These are phyloP conservation scores for Bombylius major DNA, from an alignment of 2,888 invertebrate species.

Conservation along the genomic window DNA sequence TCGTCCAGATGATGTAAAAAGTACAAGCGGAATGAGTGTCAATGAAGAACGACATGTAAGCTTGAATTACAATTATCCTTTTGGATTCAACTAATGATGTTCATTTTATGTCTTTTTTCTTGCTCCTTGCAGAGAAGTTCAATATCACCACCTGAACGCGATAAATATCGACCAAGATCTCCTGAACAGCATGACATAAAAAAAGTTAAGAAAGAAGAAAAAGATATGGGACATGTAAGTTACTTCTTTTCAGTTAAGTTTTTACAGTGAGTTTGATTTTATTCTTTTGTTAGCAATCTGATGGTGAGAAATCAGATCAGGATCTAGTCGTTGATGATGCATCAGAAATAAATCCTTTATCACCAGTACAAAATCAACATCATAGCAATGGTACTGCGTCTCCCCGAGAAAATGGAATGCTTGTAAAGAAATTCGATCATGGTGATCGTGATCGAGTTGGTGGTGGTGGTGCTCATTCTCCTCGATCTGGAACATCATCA, in stretches of 20 bases:
- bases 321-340: conserved; percentile 92
- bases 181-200: conserved; percentile 54
- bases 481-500: conserved; percentile 71
- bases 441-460: conserved; percentile 21
- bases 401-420: conserved; percentile 76
- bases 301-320: conserved; percentile 78
- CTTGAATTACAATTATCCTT: neutral
- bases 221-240: conserved; percentile 69
- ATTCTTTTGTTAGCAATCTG: conserved; percentile 48
- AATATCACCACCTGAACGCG: conserved; percentile 64
- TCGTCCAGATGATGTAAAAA: conserved; percentile 61
- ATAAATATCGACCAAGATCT: conserved; percentile 71
- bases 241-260: neutral
- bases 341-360: conserved; percentile 63
- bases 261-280: neutral
- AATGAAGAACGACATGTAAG: conserved; percentile 32
- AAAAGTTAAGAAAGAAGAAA: conserved; percentile 71
- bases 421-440: conserved; percentile 23
- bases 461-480: conserved; percentile 28
- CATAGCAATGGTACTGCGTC: conserved; percentile 50
- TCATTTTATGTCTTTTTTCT: too few species aligned
- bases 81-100: too few species aligned
- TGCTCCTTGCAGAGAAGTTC: conserved; percentile 56
- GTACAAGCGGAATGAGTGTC: conserved; percentile 47
- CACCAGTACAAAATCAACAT: conserved; percentile 41